Conservation (phyloP, 2,113 vertebrate species). For the Mustela nigripes region DNA sequence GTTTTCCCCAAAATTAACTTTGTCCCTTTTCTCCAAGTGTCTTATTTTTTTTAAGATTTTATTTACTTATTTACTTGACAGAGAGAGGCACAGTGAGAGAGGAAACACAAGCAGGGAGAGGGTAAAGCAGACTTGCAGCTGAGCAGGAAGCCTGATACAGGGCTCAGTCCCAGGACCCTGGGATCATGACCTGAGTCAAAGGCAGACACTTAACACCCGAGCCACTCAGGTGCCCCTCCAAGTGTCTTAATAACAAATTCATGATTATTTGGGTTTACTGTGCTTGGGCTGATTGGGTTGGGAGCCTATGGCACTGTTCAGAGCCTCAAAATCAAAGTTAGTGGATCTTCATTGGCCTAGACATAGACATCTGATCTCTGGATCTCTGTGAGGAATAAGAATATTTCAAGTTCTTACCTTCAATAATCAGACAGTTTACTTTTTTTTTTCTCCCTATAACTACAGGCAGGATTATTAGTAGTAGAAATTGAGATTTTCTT, state of each 20-base stretch:
- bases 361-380: not conserved
- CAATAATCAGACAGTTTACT: not conserved
- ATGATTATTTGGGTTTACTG: not conserved
- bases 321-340: not conserved
- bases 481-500: slow-evolving; percentile 7
- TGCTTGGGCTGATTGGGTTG: not conserved
- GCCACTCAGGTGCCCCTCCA: not conserved
- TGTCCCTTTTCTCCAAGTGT: not conserved
- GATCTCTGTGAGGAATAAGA: not conserved
- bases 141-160: too few relatives aligned
- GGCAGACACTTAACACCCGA: too few relatives aligned
- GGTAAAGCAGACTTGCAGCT: too few relatives aligned
- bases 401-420: not conserved
- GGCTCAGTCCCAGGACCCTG: too few relatives aligned
- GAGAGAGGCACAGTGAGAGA: too few relatives aligned
- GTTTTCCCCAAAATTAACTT: not conserved
- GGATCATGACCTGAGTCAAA: too few relatives aligned
- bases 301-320: not conserved
- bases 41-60: not conserved
- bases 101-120: too few relatives aligned
- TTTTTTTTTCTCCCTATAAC: not conserved
- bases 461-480: not conserved
- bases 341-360: not conserved
- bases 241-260: not conserved
- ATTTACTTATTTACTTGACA: too few relatives aligned